Evolutionary conservation across 1,140 invertebrate species (phyloP), one percentile per base, ranked within the genome.

Genomic region (Pinna nobilis): DNA sequence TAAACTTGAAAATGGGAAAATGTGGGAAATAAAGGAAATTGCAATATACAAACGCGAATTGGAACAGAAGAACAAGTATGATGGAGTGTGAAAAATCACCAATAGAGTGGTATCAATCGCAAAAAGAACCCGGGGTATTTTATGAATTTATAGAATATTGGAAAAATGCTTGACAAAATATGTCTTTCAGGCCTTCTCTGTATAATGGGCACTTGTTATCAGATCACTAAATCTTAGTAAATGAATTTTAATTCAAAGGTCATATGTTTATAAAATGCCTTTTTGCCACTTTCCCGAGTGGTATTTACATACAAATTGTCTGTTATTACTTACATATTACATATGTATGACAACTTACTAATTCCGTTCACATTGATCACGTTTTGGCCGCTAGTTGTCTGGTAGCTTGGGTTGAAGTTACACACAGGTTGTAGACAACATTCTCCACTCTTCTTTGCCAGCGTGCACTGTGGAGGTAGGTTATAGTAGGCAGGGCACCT

Each of bases 401-500:
- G 74, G 72, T 80, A 82, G 15, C 68, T 76, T 13, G 73, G 81
- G 35, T 82, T 78, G 51, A 84, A 86, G 71, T 84, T 78, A 70
- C 84, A 86, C n/a, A 84, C 78, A 3, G 82, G 81, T 68, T 84
- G 65, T 7, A 81, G 65, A 28, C 84, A 86, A 51, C 84, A 86
- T 37, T 81, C 39, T 15, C 80, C 74, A 20, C 50, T 23, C 25
- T 72, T 73, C 49, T 82, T 77, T 1, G 82, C 77, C 15, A 84
- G 70, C 1, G 81, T 84, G 74, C 84, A 86, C 65, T 81, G 76
- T 1, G 81, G 75, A 5, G 84, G 84, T 9, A 86, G 73, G 55
- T 84, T 82, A 71, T 84, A 80, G 61, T 86, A 86, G 1, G 78
- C 76, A 7, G 84, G 84, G 35, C 84, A 86, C 47, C 83, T 84